A percentile compares a stretch with the other conserved stretches of the same genome.
Conservation (phyloP, 2,888 invertebrate genomes). For the Sepioteuthis lessoniana region DNA sequence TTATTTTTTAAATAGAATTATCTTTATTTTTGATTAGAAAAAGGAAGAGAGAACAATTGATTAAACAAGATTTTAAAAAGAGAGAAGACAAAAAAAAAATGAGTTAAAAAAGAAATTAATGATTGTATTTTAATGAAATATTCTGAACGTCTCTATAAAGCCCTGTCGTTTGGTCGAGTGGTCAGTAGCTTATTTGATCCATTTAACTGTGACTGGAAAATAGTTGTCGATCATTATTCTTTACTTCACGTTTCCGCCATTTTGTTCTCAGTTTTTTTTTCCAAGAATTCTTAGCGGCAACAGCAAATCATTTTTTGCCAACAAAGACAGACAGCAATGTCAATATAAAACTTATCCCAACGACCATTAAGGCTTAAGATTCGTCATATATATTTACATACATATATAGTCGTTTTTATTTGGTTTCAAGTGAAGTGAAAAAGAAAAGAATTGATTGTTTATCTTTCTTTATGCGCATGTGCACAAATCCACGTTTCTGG, state of each 20-base stretch:
- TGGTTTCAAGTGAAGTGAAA: too few species aligned
- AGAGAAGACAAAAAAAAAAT: neutral
- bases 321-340: neutral
- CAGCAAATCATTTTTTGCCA: neutral
- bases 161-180: neutral
- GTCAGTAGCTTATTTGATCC: neutral
- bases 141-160: neutral
- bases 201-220: neutral
- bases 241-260: neutral
- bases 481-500: too few species aligned
- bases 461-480: too few species aligned
- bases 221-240: neutral
- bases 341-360: neutral
- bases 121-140: neutral
- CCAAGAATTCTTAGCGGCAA: neutral
- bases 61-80: neutral
- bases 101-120: neutral
- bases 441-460: too few species aligned
- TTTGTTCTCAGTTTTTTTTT: neutral
- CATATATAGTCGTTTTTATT: too few species aligned
- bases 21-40: neutral
- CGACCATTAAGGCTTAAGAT: neutral
- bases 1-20: too few species aligned
- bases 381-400: too few species aligned
- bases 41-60: neutral